Percentiles rank a stretch among this genome's conserved stretches.
phyloP scores from a whole-genome alignment of 2,888 invertebrate genomes.

The Strigamia transsilvanica region DNA sequence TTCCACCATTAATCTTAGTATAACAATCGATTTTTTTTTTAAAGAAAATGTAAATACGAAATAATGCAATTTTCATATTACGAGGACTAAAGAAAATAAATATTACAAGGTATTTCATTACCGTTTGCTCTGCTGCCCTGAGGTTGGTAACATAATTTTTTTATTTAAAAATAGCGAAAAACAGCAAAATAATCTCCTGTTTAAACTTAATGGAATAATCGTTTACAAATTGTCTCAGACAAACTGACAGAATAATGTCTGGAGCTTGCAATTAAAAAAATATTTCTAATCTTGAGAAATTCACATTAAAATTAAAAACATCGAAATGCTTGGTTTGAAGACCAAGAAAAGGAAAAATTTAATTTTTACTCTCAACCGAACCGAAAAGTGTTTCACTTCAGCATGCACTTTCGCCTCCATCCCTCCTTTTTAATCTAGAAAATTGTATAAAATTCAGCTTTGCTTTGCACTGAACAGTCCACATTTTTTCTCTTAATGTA shows the following conservation, averaged over 20 bases:
- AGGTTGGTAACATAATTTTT: too few relatives aligned
- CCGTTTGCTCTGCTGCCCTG: too few relatives aligned
- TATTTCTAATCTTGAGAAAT: too few relatives aligned
- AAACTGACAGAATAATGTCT: too few relatives aligned
- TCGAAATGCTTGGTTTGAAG: background rate
- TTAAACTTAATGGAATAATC: too few relatives aligned
- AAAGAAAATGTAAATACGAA: background rate
- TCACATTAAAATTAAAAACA: background rate
- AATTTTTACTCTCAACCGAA: background rate
- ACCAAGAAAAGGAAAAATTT: background rate
- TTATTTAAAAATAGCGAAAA: too few relatives aligned
- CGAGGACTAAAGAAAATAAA: background rate
- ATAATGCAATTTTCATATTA: background rate
- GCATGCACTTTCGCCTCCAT: background rate
- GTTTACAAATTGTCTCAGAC: too few relatives aligned
- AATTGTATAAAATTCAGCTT: conserved; percentile 3
- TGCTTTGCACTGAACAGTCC: background rate
- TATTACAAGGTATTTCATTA: too few relatives aligned
- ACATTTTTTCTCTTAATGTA: background rate
- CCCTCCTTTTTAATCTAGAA: background rate
- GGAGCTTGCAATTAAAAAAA: too few relatives aligned
- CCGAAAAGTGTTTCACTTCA: background rate
- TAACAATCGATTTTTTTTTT: background rate
- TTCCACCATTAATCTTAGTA: too few relatives aligned
- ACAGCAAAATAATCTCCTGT: too few relatives aligned